These are phyloP conservation scores for Anas flavirostris DNA, from an alignment of 2,797 vertebrate genomes.

Conservation along the genomic window DNA sequence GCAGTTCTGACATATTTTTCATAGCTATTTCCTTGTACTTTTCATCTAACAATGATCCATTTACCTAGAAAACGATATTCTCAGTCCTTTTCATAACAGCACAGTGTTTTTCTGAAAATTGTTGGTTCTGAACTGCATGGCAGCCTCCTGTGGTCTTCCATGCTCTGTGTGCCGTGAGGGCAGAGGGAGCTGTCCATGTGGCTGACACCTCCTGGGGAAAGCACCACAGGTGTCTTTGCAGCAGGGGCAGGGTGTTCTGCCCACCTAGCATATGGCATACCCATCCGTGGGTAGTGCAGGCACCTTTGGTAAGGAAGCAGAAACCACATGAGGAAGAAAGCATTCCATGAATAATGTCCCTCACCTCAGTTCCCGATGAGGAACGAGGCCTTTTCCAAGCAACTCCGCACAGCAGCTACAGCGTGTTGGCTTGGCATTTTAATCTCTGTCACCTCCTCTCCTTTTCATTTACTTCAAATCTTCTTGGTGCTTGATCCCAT, in stretches of 20 bases:
- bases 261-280: fast-evolving
- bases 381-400: not conserved
- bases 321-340: fast-evolving
- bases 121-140: not conserved
- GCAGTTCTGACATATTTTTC: slow-evolving; percentile 19
- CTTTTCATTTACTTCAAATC: not conserved
- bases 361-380: not conserved
- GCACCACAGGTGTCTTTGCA: not conserved
- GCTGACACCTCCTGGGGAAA: not conserved
- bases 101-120: not conserved
- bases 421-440: not conserved
- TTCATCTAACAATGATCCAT: not conserved
- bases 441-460: not conserved
- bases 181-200: fast-evolving
- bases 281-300: fast-evolving
- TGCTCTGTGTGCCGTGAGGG: too few species aligned
- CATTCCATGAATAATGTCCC: not conserved
- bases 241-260: not conserved
- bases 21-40: not conserved
- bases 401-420: not conserved
- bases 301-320: fast-evolving
- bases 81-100: not conserved
- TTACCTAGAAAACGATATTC: not conserved
- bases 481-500: not conserved
- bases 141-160: not conserved